Percentiles rank a stretch among this genome's conserved stretches.
Evolutionary conservation across 2,797 vertebrate species (phyloP).

Genomic region (Labroides dimidiatus): DNA sequence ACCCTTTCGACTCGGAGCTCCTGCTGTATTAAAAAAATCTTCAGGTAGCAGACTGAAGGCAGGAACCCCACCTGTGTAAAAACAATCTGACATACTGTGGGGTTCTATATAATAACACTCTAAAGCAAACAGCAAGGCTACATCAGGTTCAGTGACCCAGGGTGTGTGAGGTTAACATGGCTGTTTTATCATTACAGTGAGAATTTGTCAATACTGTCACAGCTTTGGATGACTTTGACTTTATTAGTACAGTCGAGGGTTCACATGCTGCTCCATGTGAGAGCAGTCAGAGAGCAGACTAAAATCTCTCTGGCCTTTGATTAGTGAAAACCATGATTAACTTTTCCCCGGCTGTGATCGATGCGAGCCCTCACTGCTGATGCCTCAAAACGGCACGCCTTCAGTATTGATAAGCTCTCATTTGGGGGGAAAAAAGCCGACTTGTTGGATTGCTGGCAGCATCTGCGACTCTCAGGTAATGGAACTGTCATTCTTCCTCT

Average conservation of each 20-base stretch:
- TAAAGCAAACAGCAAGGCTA: neutral
- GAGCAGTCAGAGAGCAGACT: constrained; percentile 36
- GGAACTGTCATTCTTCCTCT: constrained; percentile 84
- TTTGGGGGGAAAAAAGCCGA: constrained; percentile 40
- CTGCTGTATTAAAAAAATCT: neutral
- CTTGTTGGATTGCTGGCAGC: constrained; percentile 76
- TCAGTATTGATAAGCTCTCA: constrained; percentile 80
- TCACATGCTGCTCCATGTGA: constrained; percentile 24
- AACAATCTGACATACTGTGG: neutral
- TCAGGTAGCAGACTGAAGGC: neutral
- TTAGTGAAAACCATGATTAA: constrained; percentile 70
- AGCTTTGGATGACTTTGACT: constrained; percentile 21
- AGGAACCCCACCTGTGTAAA: neutral
- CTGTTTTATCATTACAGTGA: constrained; percentile 10
- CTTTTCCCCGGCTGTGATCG: constrained; percentile 66
- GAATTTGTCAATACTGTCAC: constrained; percentile 23
- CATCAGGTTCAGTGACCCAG: neutral
- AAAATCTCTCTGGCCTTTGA: constrained; percentile 62
- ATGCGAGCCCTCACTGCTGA: constrained; percentile 62
- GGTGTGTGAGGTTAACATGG: neutral
- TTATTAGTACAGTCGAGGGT: constrained; percentile 32
- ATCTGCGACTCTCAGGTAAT: constrained; percentile 79
- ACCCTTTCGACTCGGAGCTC: no score
- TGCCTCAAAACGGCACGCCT: constrained; percentile 65
- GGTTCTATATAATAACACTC: neutral